Evolutionary conservation across 2,113 vertebrate genomes (phyloP).

Genomic region (Oreotrochilus melanogaster): DNA sequence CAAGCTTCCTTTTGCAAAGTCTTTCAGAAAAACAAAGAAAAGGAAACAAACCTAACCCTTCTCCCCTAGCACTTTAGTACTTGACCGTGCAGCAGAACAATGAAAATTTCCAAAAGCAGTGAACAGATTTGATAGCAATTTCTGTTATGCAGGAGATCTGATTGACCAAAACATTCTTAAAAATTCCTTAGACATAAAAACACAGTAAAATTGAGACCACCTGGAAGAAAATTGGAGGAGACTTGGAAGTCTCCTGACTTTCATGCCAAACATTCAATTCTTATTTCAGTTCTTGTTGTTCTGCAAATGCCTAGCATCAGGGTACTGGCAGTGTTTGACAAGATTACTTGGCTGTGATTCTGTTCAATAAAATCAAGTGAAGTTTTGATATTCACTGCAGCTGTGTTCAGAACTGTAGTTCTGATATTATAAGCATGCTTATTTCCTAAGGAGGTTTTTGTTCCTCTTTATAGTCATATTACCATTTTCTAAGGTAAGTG

Average conservation of each 20-base stretch:
- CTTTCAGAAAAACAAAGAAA: background rate
- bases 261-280: background rate
- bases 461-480: background rate
- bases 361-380: background rate
- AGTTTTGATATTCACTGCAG: background rate
- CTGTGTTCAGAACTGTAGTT: background rate
- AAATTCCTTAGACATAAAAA: background rate
- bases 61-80: background rate
- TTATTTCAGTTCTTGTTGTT: background rate
- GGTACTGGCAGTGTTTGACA: background rate
- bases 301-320: background rate
- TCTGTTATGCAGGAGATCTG: background rate
- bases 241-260: no score
- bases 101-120: background rate
- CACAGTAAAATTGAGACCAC: background rate
- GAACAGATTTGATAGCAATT: background rate
- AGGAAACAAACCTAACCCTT: background rate
- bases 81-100: background rate
- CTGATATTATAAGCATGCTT: accelerated
- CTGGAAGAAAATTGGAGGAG: no score
- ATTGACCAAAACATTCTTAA: background rate
- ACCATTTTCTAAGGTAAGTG: background rate
- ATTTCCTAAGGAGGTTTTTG: background rate
- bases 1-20: background rate
- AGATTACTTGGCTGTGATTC: background rate